Evolutionary conservation across 2,888 invertebrate genomes (phyloP).

Genomic region (Drosophila meridiana): DNA sequence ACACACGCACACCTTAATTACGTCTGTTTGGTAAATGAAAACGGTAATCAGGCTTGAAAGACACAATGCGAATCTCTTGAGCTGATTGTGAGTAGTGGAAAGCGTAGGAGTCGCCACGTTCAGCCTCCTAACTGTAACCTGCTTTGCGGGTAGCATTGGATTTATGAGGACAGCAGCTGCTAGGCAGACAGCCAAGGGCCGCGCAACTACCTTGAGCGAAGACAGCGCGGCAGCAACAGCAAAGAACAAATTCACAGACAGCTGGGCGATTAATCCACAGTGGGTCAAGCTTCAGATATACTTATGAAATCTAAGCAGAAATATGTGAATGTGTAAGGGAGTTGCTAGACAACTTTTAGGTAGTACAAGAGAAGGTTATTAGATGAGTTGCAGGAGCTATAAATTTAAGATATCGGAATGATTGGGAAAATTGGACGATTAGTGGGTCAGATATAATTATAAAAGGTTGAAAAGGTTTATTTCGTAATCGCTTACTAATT

Average conservation of each 20-base stretch:
- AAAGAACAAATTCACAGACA: conserved; percentile 13
- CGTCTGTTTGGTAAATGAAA: conserved; percentile 81
- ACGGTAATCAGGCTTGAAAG: conserved; percentile 80
- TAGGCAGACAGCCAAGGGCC: conserved; percentile 36
- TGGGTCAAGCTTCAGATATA: conserved; percentile 1
- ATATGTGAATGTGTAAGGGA: not conserved
- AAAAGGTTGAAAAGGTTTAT: too few species aligned
- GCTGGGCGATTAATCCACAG: conserved; percentile 28
- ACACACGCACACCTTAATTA: conserved; percentile 68
- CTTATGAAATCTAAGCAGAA: too few species aligned
- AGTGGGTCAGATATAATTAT: too few species aligned
- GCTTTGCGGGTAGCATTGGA: conserved; percentile 40
- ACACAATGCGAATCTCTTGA: conserved; percentile 65
- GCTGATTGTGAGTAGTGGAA: conserved; percentile 55
- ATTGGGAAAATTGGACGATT: too few species aligned
- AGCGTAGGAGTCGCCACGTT: conserved; percentile 13
- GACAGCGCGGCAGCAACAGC: conserved; percentile 4
- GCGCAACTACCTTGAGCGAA: not conserved
- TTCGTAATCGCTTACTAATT: too few species aligned
- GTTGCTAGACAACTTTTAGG: too few species aligned
- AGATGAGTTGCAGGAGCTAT: not conserved
- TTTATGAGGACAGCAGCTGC: conserved; percentile 75
- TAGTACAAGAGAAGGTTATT: too few species aligned
- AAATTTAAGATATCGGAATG: not conserved
- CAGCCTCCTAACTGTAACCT: not conserved